These are phyloP conservation scores for Sebastes matsubarae DNA, from an alignment of 2,797 vertebrate genomes.

Conservation along the genomic window DNA sequence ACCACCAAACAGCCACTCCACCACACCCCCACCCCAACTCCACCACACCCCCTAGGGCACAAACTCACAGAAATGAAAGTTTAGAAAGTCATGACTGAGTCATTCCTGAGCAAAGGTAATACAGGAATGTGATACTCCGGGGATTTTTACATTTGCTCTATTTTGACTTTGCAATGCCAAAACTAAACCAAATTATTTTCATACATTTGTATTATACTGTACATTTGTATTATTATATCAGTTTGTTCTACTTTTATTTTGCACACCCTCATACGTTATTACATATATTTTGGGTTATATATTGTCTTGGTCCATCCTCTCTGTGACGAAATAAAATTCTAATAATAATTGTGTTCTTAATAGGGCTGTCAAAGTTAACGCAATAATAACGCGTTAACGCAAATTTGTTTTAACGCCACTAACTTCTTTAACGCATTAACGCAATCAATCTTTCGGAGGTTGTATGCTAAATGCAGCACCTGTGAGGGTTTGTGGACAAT, in stretches of 20 bases:
- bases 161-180: background rate
- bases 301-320: background rate
- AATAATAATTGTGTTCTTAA: background rate
- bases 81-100: slow-evolving; percentile 18
- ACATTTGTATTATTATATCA: background rate
- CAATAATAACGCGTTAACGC: no score
- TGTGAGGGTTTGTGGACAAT: no score
- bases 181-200: background rate
- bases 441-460: no score
- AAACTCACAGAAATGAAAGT: slow-evolving; percentile 32
- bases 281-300: background rate
- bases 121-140: background rate
- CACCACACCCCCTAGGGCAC: background rate
- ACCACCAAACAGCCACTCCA: background rate
- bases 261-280: background rate
- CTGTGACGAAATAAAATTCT: background rate
- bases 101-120: background rate
- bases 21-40: background rate
- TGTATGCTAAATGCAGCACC: no score
- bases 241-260: background rate
- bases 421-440: no score
- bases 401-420: no score
- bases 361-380: no score
- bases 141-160: background rate
- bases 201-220: background rate